A percentile compares a stretch with the other conserved stretches of the same genome.
These are phyloP conservation scores for Drosophila paramelanica DNA, from an alignment of 2,888 invertebrate genomes.

Conservation along the genomic window DNA sequence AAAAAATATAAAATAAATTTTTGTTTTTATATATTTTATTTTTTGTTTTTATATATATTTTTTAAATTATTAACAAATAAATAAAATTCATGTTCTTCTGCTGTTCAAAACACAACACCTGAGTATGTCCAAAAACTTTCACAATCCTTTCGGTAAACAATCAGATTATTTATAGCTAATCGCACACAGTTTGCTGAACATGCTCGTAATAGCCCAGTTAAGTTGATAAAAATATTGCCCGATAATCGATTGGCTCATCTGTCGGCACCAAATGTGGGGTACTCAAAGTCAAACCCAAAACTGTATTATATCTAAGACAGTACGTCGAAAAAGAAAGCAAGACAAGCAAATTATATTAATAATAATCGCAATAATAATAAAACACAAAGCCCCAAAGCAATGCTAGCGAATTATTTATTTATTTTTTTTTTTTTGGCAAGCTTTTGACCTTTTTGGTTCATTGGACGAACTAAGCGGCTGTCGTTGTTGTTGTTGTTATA, in stretches of 20 bases:
- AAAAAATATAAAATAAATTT: no score
- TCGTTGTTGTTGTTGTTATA: conserved; percentile 23
- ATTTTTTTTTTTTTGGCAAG: conserved; percentile 53
- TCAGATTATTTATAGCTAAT: background rate
- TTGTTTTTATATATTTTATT: no score
- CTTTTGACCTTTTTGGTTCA: conserved; percentile 75
- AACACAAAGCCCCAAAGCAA: conserved; percentile 16
- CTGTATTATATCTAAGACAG: conserved; percentile 45
- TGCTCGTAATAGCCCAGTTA: background rate
- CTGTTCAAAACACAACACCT: no score
- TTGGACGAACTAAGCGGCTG: conserved; percentile 56
- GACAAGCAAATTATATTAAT: conserved; percentile 17
- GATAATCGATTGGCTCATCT: conserved; percentile 37
- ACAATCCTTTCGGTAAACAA: background rate
- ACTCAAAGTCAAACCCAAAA: background rate
- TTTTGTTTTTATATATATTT: no score
- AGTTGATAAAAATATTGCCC: conserved; percentile 14
- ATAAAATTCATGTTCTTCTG: no score
- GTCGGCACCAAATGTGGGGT: conserved; percentile 3
- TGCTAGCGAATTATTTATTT: conserved; percentile 47
- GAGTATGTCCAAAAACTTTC: conserved; percentile 7
- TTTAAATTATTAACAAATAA: no score
- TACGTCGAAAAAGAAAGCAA: conserved; percentile 49
- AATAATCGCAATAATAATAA: conserved; percentile 17
- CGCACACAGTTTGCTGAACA: background rate